phyloP scores from a whole-genome alignment of 1,140 invertebrate genomes.

The Globodera rostochiensis region DNA sequence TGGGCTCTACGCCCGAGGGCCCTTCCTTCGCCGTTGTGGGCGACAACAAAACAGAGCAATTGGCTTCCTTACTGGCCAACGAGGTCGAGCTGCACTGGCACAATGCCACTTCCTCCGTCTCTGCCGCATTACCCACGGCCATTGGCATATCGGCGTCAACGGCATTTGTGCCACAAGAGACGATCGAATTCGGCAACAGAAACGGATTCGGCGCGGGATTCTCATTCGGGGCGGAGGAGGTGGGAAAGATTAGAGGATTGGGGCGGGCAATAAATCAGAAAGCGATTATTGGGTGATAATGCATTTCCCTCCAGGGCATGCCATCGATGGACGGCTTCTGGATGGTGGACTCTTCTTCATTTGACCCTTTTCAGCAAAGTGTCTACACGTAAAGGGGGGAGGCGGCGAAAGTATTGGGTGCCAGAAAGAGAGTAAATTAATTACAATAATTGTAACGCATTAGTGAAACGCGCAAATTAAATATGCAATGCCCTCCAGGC shows the following conservation, averaged over 20 bases:
- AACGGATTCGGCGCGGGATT: neutral
- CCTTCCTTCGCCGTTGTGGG: neutral
- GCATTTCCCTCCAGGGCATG: neutral
- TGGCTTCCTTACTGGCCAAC: constrained; percentile 23
- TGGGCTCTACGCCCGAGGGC: neutral
- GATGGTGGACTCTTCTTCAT: constrained; percentile 3
- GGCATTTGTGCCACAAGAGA: neutral
- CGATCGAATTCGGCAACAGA: neutral
- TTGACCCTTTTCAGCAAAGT: constrained; percentile 1
- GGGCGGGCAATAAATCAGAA: neutral
- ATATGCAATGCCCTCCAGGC: too few relatives aligned
- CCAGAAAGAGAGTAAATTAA: too few relatives aligned
- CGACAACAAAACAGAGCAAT: constrained; percentile 13
- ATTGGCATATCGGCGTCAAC: neutral
- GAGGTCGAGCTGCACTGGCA: constrained; percentile 17
- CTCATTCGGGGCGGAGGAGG: neutral
- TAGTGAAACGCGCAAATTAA: too few relatives aligned
- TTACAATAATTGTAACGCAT: too few relatives aligned
- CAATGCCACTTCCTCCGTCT: constrained; percentile 8
- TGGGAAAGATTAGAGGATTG: neutral
- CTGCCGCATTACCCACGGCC: constrained; percentile 1
- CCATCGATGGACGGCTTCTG: neutral
- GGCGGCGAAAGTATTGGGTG: too few relatives aligned
- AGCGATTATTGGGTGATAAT: neutral
- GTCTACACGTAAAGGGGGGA: neutral